These are phyloP conservation scores for Nycticryphes semicollaris DNA, from an alignment of 2,113 vertebrate species.

Conservation along the genomic window DNA sequence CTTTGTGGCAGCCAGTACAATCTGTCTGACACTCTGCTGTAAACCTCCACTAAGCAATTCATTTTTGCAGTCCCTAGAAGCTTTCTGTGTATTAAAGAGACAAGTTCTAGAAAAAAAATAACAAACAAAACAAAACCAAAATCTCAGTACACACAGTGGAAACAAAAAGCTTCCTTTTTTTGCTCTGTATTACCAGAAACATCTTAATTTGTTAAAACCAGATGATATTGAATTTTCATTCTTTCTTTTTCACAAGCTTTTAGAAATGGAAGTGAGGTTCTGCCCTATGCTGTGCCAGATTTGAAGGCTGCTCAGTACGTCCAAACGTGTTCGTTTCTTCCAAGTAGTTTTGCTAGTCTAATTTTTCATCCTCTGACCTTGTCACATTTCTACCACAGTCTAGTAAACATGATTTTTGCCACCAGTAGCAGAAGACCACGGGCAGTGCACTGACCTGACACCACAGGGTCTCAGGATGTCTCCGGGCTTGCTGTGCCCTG, in stretches of 20 bases:
- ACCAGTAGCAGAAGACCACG: neutral
- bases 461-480: accelerated
- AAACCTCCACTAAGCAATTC: neutral
- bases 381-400: neutral
- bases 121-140: too few species aligned
- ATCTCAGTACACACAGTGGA: neutral
- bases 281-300: neutral
- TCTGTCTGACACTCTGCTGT: neutral
- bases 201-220: neutral
- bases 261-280: neutral
- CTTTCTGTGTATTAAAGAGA: neutral
- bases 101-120: neutral
- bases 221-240: neutral
- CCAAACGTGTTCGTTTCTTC: neutral
- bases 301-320: neutral
- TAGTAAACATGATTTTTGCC: neutral
- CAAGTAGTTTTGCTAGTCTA: neutral
- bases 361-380: neutral
- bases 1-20: neutral
- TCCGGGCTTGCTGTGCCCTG: neutral
- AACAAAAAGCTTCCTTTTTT: neutral
- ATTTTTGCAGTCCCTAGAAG: neutral
- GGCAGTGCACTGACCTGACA: neutral
- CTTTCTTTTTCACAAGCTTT: neutral
- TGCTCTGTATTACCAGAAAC: neutral